Conservation (phyloP, 2,888 invertebrate genomes). For the Nematopogon swammerdamellus region DNA sequence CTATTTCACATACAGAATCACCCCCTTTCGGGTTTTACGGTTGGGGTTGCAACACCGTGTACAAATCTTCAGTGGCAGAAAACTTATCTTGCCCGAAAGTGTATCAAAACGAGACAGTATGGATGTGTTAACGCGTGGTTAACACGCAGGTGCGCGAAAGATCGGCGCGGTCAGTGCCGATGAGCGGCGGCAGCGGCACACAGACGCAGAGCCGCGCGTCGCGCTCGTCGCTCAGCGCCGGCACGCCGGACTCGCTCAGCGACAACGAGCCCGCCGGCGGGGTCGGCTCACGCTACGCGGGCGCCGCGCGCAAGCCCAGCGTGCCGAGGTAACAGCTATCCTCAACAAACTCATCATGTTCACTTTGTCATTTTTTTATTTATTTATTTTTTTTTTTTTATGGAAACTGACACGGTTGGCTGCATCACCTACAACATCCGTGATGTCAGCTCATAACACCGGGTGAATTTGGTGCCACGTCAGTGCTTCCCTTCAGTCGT, state of each 20-base stretch:
- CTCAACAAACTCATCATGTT: neutral
- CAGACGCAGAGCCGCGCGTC: constrained; percentile 59
- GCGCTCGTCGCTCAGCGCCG: constrained; percentile 77
- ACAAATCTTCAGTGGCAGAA: too few species aligned
- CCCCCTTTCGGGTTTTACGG: too few species aligned
- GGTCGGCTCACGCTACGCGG: constrained; percentile 57
- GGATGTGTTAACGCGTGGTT: too few species aligned
- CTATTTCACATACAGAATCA: too few species aligned
- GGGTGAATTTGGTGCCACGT: too few species aligned
- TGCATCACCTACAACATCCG: too few species aligned
- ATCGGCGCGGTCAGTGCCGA: constrained; percentile 87
- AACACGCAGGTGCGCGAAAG: constrained; percentile 88
- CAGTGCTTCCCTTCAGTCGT: too few species aligned
- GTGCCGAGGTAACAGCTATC: constrained; percentile 45
- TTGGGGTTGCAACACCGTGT: too few species aligned
- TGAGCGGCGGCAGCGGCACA: constrained; percentile 49
- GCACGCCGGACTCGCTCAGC: constrained; percentile 85
- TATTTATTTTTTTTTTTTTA: neutral
- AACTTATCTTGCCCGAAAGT: too few species aligned
- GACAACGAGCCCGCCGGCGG: constrained; percentile 81
- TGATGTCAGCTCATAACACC: too few species aligned
- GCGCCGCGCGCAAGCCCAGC: constrained; percentile 63
- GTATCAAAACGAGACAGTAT: too few species aligned
- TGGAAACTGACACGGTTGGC: too few species aligned
- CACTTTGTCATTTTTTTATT: neutral